Conservation (phyloP, 2,888 invertebrate species). For the Xestia rhomboidea region DNA sequence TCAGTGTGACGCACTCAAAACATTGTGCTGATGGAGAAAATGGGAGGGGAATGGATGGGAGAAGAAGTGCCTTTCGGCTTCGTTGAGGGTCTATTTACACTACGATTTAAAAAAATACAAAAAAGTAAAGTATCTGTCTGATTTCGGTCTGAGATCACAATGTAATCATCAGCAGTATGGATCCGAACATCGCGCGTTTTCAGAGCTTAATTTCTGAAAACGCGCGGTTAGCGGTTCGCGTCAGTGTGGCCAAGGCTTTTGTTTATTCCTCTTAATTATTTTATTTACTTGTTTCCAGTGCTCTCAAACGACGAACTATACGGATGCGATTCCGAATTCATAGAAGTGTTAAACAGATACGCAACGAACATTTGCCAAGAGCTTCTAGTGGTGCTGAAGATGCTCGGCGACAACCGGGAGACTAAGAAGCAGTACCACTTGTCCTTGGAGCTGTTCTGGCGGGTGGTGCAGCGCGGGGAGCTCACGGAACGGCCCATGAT, state of each 20-base stretch:
- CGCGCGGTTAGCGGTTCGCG: not conserved
- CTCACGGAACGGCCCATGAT: slow-evolving; percentile 91
- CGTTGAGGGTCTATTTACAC: too few relatives aligned
- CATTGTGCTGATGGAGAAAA: too few relatives aligned
- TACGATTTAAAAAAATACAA: too few relatives aligned
- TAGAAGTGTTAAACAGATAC: slow-evolving; percentile 94
- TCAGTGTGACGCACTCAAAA: too few relatives aligned
- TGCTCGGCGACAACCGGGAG: slow-evolving; percentile 92
- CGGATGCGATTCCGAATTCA: slow-evolving; percentile 96
- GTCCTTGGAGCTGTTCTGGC: slow-evolving; percentile 93
- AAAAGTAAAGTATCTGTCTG: not conserved
- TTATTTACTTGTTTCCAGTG: slow-evolving; percentile 89
- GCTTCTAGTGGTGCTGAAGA: slow-evolving; percentile 92
- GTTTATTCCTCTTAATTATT: slow-evolving; percentile 1
- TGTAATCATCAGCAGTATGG: not conserved
- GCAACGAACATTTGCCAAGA: slow-evolving; percentile 94
- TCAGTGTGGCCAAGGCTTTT: not conserved
- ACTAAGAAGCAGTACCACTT: slow-evolving; percentile 93
- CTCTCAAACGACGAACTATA: slow-evolving; percentile 98
- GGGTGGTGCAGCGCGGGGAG: slow-evolving; percentile 92
- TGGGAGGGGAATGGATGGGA: too few relatives aligned
- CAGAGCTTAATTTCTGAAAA: not conserved
- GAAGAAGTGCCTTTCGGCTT: too few relatives aligned
- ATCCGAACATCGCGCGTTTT: not conserved
- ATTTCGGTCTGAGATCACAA: not conserved